Conservation (phyloP, 2,113 vertebrate species). For the Tragelaphus strepsiceros region DNA sequence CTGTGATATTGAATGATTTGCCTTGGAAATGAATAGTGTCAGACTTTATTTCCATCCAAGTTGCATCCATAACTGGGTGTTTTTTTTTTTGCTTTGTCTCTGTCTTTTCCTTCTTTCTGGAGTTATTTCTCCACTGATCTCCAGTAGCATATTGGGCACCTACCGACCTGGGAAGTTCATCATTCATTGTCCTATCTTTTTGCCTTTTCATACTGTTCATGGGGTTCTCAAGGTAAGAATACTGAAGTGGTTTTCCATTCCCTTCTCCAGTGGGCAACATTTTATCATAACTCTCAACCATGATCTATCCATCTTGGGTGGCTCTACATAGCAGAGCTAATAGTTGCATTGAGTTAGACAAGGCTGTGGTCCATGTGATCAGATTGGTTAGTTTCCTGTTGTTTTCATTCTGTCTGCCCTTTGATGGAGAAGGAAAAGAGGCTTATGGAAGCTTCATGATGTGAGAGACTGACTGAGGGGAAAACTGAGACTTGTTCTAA, state of each 20-base stretch:
- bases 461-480: not conserved
- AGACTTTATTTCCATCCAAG: not conserved
- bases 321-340: not conserved
- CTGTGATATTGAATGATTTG: not conserved
- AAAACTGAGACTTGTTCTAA: not conserved
- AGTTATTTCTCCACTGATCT: not conserved
- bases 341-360: not conserved
- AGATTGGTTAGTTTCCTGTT: not conserved
- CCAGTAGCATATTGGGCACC: not conserved
- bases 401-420: not conserved
- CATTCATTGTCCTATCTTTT: not conserved
- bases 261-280: not conserved
- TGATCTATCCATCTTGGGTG: not conserved
- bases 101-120: not conserved
- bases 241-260: not conserved
- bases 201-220: not conserved
- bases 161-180: not conserved
- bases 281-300: not conserved
- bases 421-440: not conserved
- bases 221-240: not conserved
- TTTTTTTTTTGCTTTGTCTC: not conserved
- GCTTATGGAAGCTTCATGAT: not conserved
- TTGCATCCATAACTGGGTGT: not conserved
- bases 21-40: not conserved
- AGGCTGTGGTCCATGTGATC: not conserved